Conservation (phyloP, 2,797 vertebrate species). For the Distichodus sexfasciatus region DNA sequence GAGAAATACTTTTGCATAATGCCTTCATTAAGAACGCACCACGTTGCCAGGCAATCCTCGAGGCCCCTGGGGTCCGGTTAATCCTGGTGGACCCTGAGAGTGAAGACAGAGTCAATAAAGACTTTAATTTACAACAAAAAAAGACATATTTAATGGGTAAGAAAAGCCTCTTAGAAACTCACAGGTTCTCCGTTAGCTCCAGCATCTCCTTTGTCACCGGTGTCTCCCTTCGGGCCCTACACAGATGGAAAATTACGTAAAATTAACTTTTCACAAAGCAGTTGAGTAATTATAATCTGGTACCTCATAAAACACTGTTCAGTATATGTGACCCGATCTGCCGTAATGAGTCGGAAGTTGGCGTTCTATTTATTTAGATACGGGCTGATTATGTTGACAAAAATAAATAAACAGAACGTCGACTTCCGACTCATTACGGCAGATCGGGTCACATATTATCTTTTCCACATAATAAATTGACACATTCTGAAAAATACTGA, state of each 20-base stretch:
- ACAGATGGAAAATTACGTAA: neutral
- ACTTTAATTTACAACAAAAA: neutral
- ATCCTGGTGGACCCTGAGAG: conserved; percentile 82
- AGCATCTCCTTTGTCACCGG: conserved; percentile 72
- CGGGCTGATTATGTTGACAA: no score
- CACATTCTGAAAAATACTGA: no score
- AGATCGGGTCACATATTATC: no score
- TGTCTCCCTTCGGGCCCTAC: conserved; percentile 85
- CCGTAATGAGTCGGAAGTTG: no score
- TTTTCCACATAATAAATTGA: no score
- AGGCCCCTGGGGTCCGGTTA: conserved; percentile 76
- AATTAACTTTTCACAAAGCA: neutral
- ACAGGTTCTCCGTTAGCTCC: conserved; percentile 84
- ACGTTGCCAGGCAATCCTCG: conserved; percentile 86
- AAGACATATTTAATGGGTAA: neutral
- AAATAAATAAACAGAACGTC: no score
- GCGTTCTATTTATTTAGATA: no score
- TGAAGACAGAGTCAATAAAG: conserved; percentile 2
- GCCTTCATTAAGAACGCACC: conserved; percentile 70
- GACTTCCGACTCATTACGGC: no score
- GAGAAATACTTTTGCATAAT: neutral
- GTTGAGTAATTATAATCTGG: neutral
- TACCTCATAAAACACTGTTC: neutral
- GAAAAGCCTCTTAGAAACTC: conserved; percentile 60
- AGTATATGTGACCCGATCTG: no score